Base-by-base conservation (phyloP, 92 coral and sea anemone genomes). In the Phenganax subtilis region DNA sequence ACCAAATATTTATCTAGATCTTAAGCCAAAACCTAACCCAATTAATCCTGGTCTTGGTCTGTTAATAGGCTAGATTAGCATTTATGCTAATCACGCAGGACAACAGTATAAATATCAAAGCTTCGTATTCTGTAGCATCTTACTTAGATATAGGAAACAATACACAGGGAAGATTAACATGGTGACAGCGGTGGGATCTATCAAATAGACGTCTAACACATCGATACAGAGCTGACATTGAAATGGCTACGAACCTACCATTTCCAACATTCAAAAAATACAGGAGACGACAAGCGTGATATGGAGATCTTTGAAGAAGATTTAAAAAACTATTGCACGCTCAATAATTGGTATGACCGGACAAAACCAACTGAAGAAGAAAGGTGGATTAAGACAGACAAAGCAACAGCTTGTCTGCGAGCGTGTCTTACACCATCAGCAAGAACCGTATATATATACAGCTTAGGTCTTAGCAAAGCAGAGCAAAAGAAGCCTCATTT, bases 401-500 rank as follows among this genome's bases (percentile, higher is more conserved):
- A 85, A 71, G 88, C 88, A 75, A 80, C 81, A 80, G 88, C 88
- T 29, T 69, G 86, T 74, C 80, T 86, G 30, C 71, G 89, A 51
- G 88, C 88, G 54, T 80, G 81, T 56, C 79, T 86, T 51, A 82
- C 86, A n/a, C 86, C 89, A 65, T 86, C 89, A 67, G 86, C 84
- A 72, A 86, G 86, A 86, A 82, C 86, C 51, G 89, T 82, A 52
- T 86, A 75, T 62, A 86, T 82, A 71, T 82, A 82, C 86, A 86
- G 89, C 63, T 72, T 86, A 65, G 89, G 86, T 51, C 81, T 86
- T 55, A 81, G 76, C 59, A 86, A 82, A 67, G 83, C 63, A 60
- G 89, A 86, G 71, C 83, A 82, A 72, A 86, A 57, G 79, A 86
- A 82, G 71, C 84, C 89, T 67, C 86, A 76, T 71, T 51, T 16